Percentiles rank a stretch among this genome's conserved stretches.
Evolutionary conservation across 2,797 vertebrate species (phyloP).

Genomic region (Chanos chanos): DNA sequence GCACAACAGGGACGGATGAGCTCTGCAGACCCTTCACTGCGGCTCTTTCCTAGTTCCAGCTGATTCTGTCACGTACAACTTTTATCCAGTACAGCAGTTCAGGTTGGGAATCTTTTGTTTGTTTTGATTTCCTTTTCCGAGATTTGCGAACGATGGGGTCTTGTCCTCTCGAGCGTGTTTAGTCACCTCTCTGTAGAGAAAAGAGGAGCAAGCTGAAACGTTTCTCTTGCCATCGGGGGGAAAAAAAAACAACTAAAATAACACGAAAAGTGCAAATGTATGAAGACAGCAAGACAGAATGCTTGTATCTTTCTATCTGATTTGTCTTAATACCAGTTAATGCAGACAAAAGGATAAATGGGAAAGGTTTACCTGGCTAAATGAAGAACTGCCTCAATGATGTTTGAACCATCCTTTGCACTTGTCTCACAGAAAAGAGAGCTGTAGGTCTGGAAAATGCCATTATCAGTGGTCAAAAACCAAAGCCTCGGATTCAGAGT

Average conservation of each 20-base stretch:
- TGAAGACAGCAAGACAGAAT: background rate
- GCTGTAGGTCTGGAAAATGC: slow-evolving; percentile 66
- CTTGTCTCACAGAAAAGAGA: slow-evolving; percentile 70
- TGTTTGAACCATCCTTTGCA: slow-evolving; percentile 90
- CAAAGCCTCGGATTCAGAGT: no score
- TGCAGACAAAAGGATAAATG: background rate
- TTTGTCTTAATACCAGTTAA: background rate
- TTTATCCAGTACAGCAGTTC: slow-evolving; percentile 79
- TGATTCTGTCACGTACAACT: no score
- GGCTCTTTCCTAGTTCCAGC: no score
- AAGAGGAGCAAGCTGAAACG: background rate
- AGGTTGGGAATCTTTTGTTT: slow-evolving; percentile 73
- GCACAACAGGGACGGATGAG: no score
- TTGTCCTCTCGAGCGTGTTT: slow-evolving; percentile 70
- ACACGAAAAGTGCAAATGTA: no score
- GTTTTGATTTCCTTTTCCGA: slow-evolving; percentile 64
- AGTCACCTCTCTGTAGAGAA: slow-evolving; percentile 78
- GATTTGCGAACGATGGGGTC: slow-evolving; percentile 71
- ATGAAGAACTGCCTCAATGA: slow-evolving; percentile 93
- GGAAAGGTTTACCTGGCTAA: slow-evolving; percentile 81
- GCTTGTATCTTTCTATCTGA: background rate
- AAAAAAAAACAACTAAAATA: background rate
- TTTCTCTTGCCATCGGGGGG: no score
- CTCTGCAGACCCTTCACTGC: no score
- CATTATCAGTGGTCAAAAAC: slow-evolving; percentile 47